These are phyloP conservation scores for Oceanodroma leucorhoa DNA, from an alignment of 2,797 vertebrate genomes.

Conservation along the genomic window DNA sequence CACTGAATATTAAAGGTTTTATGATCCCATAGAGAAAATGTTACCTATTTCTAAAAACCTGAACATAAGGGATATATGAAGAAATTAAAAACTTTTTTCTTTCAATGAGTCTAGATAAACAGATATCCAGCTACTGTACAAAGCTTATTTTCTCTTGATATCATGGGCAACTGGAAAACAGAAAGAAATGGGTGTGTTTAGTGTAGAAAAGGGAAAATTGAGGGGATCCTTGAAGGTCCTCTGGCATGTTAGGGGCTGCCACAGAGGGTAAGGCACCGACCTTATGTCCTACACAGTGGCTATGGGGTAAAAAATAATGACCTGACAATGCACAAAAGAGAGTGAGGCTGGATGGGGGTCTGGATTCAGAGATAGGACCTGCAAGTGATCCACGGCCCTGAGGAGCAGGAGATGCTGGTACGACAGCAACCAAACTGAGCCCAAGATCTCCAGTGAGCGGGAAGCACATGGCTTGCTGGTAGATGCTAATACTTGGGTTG, in stretches of 20 bases:
- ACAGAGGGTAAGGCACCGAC: neutral
- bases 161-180: neutral
- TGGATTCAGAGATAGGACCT: neutral
- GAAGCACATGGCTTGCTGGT: neutral
- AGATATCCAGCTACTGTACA: neutral
- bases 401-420: neutral
- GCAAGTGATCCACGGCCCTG: neutral
- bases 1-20: neutral
- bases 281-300: neutral
- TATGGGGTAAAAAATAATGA: neutral
- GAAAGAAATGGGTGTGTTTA: neutral
- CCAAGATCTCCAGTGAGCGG: neutral
- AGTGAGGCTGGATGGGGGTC: neutral
- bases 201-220: neutral
- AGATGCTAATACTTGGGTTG: neutral
- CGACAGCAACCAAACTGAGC: neutral
- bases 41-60: neutral
- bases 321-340: neutral
- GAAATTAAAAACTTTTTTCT: neutral
- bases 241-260: neutral
- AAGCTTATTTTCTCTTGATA: neutral
- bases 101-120: neutral
- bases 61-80: neutral
- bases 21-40: neutral
- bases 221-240: neutral